Percentiles rank a stretch among this genome's conserved stretches.
Conservation (phyloP, 2,888 invertebrate species). For the Dusona sp. region DNA sequence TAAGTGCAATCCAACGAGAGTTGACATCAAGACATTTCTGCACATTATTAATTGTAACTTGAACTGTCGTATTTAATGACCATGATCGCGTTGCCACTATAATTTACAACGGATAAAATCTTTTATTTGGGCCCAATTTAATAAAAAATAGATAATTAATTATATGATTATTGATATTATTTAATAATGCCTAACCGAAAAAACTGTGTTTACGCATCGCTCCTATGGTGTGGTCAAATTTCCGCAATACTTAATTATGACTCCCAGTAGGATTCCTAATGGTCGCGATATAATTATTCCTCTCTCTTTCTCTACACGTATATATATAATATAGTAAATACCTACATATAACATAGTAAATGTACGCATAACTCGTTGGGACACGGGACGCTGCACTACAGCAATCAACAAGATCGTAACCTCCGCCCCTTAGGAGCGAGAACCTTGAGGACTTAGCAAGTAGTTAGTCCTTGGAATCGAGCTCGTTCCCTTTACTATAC, state of each 20-base stretch:
- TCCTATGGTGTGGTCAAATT: too few species aligned
- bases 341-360: background rate
- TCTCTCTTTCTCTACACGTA: background rate
- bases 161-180: too few species aligned
- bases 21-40: too few species aligned
- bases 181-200: background rate
- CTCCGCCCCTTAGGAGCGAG: conserved; percentile 71
- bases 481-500: conserved; percentile 66
- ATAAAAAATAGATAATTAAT: too few species aligned
- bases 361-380: conserved; percentile 44
- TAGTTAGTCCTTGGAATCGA: conserved; percentile 78
- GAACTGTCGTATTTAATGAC: too few species aligned
- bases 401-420: conserved; percentile 81
- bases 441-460: conserved; percentile 81
- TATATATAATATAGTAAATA: background rate
- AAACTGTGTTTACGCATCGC: too few species aligned
- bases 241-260: conserved; percentile 72
- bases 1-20: too few species aligned
- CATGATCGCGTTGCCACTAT: too few species aligned
- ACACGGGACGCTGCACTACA: conserved; percentile 72
- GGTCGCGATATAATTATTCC: conserved; percentile 41
- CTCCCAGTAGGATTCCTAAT: conserved; percentile 73
- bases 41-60: too few species aligned
- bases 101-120: too few species aligned
- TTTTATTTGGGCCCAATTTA: too few species aligned